Evolutionary conservation across 2,113 vertebrate species (phyloP), one percentile per base, ranked within the genome.

Genomic region (Strix aluco): DNA sequence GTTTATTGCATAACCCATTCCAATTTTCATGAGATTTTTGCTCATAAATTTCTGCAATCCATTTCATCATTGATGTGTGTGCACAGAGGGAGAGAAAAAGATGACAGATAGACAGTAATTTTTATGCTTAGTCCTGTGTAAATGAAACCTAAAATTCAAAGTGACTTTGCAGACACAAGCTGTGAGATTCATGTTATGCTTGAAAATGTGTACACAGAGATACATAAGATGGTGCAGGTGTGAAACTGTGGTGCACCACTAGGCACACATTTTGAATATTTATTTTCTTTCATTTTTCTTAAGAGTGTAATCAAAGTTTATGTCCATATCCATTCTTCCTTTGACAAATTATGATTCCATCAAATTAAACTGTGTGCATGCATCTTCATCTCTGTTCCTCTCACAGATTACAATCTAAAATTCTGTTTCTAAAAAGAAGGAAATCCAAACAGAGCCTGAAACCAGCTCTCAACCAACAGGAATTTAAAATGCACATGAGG

Each of bases 21-120:
- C 47, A 71, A 78, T 84, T 90, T 95, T 84, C 82, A 75, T 70
- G 80, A 92, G 83, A 86, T 86, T 88, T 93, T 82, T 95, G 59
- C 55, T 93, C 92, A 88, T 90, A 94, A 92, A 90, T 93, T 96
- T 92, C 88, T 63, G 85, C 72, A 88, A 91, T 93, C 81, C 81
- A 78, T 92, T 94, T 96, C 65, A 92, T 81, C 75, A 86, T 22
- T 92, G 69, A 71, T 88, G 34, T 88, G 55, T 90, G 67, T 83
- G 59, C 89, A 87, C n/a, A 92, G 55, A 95, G 69, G 65, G 57
- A 89, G 63, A 92, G 34, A 86, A 63, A 91, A 86, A 84, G 55
- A 92, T 84, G 75, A 94, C 83, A 91, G 87, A 91, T 3, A 90
- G 71, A 92, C n/a, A 92, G 83, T 51, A 32, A 92, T 86, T 96